phyloP scores from a whole-genome alignment of 2,113 vertebrate genomes.

The Beaufortia kweichowensis region DNA sequence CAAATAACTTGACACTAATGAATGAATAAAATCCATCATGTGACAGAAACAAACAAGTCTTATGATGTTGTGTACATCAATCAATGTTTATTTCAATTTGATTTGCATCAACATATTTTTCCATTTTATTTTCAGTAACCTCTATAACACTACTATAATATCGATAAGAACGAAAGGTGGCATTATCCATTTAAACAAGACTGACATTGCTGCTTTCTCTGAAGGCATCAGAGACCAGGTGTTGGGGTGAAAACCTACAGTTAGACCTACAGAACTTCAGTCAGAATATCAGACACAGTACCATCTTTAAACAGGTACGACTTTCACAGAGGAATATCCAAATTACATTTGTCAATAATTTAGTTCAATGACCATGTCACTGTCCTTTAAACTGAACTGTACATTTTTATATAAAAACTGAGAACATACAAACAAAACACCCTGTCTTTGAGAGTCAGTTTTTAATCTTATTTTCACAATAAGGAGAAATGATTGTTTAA shows the following conservation, averaged over 20 bases:
- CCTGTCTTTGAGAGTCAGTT: constrained; percentile 65
- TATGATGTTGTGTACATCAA: constrained; percentile 72
- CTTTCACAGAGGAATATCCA: constrained; percentile 73
- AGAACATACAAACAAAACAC: constrained; percentile 80
- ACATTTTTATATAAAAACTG: constrained; percentile 78
- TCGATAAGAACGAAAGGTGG: constrained; percentile 77
- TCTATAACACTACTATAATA: constrained; percentile 79
- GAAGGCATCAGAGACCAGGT: constrained; percentile 64
- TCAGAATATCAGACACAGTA: constrained; percentile 75
- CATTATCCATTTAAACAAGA: constrained; percentile 77
- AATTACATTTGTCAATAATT: constrained; percentile 61
- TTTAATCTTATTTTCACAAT: constrained; percentile 48
- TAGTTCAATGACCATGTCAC: constrained; percentile 59
- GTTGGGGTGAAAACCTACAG: constrained; percentile 64
- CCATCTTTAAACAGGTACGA: constrained; percentile 81
- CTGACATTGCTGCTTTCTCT: constrained; percentile 71
- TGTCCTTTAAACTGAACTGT: constrained; percentile 69
- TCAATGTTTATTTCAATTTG: constrained; percentile 80
- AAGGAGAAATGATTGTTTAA: constrained; percentile 27
- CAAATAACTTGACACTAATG: not conserved
- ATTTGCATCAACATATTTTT: constrained; percentile 79
- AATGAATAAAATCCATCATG: not conserved
- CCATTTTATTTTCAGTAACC: constrained; percentile 67
- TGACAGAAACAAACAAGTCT: constrained; percentile 45
- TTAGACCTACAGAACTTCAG: constrained; percentile 70